Conservation (phyloP, 2,888 invertebrate species). For the Ophion ventricosus region DNA sequence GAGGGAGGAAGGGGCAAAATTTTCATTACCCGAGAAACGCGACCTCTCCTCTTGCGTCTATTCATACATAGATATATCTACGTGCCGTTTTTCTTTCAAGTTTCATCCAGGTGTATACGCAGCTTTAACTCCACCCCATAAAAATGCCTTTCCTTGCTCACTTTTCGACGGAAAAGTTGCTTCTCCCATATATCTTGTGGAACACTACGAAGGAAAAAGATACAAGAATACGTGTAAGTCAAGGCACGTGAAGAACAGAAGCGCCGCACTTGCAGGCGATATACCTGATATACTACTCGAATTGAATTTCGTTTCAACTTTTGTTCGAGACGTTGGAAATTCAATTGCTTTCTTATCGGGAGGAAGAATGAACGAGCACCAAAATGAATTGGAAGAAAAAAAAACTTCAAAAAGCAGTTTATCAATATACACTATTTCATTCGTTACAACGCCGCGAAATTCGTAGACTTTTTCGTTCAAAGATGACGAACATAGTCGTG, state of each 20-base stretch:
- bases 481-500: neutral
- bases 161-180: conserved; percentile 22
- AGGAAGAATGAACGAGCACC: neutral
- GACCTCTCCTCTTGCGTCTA: conserved; percentile 10
- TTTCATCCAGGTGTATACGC: conserved; percentile 23
- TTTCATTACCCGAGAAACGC: conserved; percentile 54
- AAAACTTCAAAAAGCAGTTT: neutral
- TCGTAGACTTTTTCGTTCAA: neutral
- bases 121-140: conserved; percentile 4
- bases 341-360: neutral
- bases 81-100: conserved; percentile 40
- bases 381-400: neutral
- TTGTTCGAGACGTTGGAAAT: neutral
- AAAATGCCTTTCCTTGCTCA: conserved; percentile 22
- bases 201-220: conserved; percentile 18
- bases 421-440: neutral
- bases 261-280: neutral
- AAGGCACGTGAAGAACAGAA: neutral
- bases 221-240: neutral
- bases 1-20: conserved; percentile 22
- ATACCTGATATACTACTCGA: neutral
- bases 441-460: neutral
- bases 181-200: conserved; percentile 11
- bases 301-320: neutral
- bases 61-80: neutral